A percentile compares a stretch with the other conserved stretches of the same genome.
phyloP scores from a whole-genome alignment of 2,797 vertebrate genomes.

The Ibycter americanus region DNA sequence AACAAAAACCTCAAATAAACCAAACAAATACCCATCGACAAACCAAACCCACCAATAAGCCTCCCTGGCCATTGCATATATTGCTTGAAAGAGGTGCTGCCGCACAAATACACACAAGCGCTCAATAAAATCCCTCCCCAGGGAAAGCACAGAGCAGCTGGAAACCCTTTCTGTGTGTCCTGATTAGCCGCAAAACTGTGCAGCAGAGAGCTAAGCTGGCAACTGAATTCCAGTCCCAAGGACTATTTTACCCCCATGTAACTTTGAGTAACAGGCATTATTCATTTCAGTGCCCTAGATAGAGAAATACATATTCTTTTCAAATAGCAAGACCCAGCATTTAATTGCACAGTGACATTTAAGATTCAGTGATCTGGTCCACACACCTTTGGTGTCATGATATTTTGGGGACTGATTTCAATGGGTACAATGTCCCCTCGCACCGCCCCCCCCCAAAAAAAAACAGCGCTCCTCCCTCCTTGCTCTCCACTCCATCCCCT shows the following conservation, averaged over 20 bases:
- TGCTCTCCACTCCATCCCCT: neutral
- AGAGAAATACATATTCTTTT: neutral
- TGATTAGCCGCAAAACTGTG: neutral
- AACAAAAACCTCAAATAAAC: conserved; percentile 37
- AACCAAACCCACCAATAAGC: conserved; percentile 30
- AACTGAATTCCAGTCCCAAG: neutral
- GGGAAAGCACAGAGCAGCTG: conserved; percentile 33
- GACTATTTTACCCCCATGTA: conserved; percentile 14
- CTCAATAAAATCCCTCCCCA: conserved; percentile 14
- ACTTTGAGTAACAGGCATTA: conserved; percentile 10
- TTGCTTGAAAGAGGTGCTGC: conserved; percentile 34
- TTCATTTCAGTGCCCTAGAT: neutral
- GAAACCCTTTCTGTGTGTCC: conserved; percentile 8
- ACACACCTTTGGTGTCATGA: rapidly evolving
- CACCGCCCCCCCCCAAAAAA: neutral
- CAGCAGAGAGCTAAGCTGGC: neutral
- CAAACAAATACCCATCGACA: conserved; percentile 17
- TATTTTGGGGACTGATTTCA: neutral
- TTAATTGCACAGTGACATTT: neutral
- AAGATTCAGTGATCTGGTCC: neutral
- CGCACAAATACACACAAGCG: neutral
- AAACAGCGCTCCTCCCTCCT: neutral
- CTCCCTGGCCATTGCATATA: neutral
- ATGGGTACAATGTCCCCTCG: neutral
- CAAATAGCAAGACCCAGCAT: neutral